These are phyloP conservation scores for Ochotona princeps DNA, from an alignment of 2,113 vertebrate species.

Conservation along the genomic window DNA sequence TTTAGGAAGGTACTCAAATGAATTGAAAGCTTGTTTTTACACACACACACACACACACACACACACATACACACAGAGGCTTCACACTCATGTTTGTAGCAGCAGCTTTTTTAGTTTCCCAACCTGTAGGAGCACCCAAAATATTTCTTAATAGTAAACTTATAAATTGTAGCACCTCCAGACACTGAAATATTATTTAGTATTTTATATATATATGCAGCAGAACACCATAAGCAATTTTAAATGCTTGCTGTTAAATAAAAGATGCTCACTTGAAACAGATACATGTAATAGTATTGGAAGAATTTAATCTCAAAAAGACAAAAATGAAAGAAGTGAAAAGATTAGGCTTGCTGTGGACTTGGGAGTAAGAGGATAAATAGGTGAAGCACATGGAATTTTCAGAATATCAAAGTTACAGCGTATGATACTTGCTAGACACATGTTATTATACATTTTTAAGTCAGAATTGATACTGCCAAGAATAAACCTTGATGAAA, in stretches of 20 bases:
- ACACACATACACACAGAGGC: no score
- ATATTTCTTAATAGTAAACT: background rate
- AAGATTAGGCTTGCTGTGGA: background rate
- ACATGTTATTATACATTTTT: background rate
- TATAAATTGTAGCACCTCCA: background rate
- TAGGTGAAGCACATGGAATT: background rate
- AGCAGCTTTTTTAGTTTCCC: background rate
- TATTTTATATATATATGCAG: background rate
- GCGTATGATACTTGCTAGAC: background rate
- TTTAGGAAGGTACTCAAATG: background rate
- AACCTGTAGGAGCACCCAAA: background rate
- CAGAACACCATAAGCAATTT: background rate
- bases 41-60: background rate
- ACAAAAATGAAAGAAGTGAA: background rate
- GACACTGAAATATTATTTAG: background rate
- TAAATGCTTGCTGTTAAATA: background rate
- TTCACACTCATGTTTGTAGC: background rate
- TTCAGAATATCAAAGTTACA: background rate
- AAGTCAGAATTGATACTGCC: background rate
- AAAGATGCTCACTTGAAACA: background rate
- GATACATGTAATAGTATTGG: background rate
- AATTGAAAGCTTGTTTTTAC: background rate
- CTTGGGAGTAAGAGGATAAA: background rate
- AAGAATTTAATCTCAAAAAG: background rate
- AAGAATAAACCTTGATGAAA: background rate